These are phyloP conservation scores for Tromatobia lineatoria DNA, from an alignment of 2,888 invertebrate genomes.

Conservation along the genomic window DNA sequence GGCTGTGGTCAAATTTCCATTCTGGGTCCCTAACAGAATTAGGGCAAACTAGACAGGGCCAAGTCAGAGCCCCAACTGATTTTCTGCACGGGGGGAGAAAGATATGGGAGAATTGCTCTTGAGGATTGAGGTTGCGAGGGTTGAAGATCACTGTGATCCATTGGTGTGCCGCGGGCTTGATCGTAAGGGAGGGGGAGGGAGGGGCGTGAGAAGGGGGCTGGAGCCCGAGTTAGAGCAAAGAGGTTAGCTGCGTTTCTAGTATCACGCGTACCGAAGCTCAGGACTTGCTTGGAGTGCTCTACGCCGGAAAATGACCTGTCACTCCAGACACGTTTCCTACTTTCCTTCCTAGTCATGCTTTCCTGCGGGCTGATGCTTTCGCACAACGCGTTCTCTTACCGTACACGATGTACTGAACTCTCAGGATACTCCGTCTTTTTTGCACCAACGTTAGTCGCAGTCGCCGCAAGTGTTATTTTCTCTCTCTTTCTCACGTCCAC, in stretches of 20 bases:
- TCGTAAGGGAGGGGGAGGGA: constrained; percentile 64
- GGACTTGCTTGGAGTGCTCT: constrained; percentile 77
- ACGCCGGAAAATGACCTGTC: constrained; percentile 85
- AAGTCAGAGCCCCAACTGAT: too few species aligned
- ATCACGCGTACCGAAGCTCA: constrained; percentile 21
- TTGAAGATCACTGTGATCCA: constrained; percentile 39
- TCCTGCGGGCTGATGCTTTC: constrained; percentile 62
- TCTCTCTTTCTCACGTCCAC: constrained; percentile 51
- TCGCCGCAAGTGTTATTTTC: constrained; percentile 42
- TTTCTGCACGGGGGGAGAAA: too few species aligned
- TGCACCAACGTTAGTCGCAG: constrained; percentile 20
- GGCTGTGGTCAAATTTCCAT: too few species aligned
- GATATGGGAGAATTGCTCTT: constrained; percentile 78
- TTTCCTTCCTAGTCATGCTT: too few species aligned
- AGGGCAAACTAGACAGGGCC: too few species aligned
- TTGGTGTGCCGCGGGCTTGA: constrained; percentile 54
- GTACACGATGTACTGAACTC: constrained; percentile 18
- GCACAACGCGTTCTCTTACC: constrained; percentile 41
- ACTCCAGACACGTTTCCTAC: constrained; percentile 81
- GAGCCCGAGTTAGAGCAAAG: constrained; percentile 18
- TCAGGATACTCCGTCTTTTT: neutral
- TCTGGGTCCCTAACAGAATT: too few species aligned
- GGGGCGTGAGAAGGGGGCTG: constrained; percentile 31
- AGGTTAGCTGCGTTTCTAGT: constrained; percentile 17
- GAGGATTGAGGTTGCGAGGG: constrained; percentile 71